Evolutionary conservation across 2,797 vertebrate genomes (phyloP).

Genomic region (Mormyrus hasselquistii): DNA sequence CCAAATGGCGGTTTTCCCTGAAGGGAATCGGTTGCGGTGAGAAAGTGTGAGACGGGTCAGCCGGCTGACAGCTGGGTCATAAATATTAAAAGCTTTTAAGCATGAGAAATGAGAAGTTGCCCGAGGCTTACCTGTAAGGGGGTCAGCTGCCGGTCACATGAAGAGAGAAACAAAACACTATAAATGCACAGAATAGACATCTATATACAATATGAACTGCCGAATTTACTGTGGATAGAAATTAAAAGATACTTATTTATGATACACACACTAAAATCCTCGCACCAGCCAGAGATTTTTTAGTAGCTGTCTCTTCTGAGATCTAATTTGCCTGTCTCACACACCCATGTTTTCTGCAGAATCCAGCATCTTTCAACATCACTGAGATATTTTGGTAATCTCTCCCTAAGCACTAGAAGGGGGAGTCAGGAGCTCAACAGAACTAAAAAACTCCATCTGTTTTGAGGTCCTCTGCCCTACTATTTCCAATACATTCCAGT

Average conservation of each 20-base stretch:
- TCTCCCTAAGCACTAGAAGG: background rate
- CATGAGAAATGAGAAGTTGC: background rate
- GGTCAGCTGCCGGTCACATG: constrained; percentile 69
- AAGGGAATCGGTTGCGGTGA: background rate
- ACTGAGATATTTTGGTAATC: background rate
- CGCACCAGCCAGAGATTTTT: background rate
- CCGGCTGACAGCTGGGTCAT: background rate
- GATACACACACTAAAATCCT: background rate
- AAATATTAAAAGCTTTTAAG: background rate
- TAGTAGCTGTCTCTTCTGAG: background rate
- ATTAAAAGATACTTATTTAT: background rate
- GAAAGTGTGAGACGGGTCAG: background rate
- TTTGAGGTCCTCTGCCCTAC: constrained; percentile 19
- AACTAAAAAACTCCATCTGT: constrained; percentile 21
- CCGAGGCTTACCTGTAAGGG: constrained; percentile 74
- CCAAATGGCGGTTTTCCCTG: constrained; percentile 94
- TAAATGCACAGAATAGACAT: background rate
- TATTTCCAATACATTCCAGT: background rate
- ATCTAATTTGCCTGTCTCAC: background rate
- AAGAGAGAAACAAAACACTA: background rate
- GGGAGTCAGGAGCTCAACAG: background rate
- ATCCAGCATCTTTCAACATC: background rate
- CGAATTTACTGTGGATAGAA: background rate
- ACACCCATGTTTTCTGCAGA: background rate
- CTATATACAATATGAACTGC: background rate